Evolutionary conservation across 2,113 vertebrate species (phyloP).

Genomic region (Phrynosoma blainvillii): DNA sequence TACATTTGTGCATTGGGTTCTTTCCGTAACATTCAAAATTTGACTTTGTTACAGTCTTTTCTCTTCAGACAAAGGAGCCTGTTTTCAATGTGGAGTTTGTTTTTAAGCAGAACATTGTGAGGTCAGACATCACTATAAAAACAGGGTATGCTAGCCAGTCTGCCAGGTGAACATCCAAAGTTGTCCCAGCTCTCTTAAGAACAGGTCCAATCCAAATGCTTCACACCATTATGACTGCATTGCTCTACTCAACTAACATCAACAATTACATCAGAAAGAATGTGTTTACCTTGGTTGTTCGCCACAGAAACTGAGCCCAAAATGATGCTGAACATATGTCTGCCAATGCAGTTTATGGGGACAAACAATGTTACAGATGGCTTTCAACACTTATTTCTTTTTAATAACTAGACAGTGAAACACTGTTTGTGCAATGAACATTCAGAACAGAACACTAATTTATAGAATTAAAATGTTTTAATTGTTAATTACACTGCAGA

Average conservation of each 20-base stretch:
- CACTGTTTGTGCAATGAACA: conserved; percentile 60
- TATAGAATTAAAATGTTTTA: conserved; percentile 56
- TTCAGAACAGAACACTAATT: conserved; percentile 62
- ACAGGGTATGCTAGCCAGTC: conserved; percentile 69
- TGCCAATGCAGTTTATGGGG: conserved; percentile 71
- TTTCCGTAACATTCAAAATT: conserved; percentile 6
- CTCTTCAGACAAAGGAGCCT: conserved; percentile 21
- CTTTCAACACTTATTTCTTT: conserved; percentile 67
- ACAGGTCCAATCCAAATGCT: conserved; percentile 76
- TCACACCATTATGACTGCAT: conserved; percentile 72
- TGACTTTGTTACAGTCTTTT: not conserved
- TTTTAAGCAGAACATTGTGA: conserved; percentile 66
- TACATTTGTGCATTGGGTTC: not conserved
- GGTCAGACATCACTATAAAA: conserved; percentile 66
- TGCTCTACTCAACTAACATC: conserved; percentile 75
- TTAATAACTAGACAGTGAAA: conserved; percentile 47
- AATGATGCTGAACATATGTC: conserved; percentile 80
- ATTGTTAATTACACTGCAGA: conserved; percentile 29
- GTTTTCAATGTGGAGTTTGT: conserved; percentile 36
- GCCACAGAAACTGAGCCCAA: conserved; percentile 74
- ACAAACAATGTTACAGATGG: conserved; percentile 84
- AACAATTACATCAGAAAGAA: conserved; percentile 82
- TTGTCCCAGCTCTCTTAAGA: conserved; percentile 68
- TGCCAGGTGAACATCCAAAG: conserved; percentile 68
- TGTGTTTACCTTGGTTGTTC: conserved; percentile 81